These are phyloP conservation scores for Dynastes maya DNA, from an alignment of 2,888 invertebrate genomes.

Conservation along the genomic window DNA sequence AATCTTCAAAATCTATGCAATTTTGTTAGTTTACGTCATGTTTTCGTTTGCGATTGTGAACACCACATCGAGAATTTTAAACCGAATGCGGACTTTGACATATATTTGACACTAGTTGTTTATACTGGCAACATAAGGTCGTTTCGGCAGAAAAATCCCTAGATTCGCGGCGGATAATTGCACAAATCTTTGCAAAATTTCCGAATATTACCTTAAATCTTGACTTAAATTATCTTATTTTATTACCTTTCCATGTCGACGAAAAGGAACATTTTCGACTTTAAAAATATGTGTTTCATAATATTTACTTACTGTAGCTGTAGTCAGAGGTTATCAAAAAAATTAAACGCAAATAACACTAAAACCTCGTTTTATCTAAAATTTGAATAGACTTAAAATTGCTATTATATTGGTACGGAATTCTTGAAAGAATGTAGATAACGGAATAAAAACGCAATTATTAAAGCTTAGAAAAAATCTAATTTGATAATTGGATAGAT, in stretches of 20 bases:
- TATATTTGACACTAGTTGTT: slow-evolving; percentile 40
- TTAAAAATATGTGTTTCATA: neutral
- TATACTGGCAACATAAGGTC: slow-evolving; percentile 13
- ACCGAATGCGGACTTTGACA: slow-evolving; percentile 50
- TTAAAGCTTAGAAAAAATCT: no score
- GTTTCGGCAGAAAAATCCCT: neutral
- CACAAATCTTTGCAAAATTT: no score
- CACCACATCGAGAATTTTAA: slow-evolving; percentile 46
- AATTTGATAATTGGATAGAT: no score
- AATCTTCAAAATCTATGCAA: slow-evolving; percentile 6
- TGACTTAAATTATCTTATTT: no score
- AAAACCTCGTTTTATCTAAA: no score
- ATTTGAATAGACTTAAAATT: no score
- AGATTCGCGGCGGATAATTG: neutral
- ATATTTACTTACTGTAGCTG: neutral
- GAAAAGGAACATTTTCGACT: no score
- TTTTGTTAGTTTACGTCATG: slow-evolving; percentile 43
- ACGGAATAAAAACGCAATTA: no score
- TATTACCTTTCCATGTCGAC: no score
- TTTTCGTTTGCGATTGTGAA: neutral
- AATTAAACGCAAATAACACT: neutral
- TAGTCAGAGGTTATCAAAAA: neutral
- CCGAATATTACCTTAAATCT: no score
- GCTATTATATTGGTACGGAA: no score
- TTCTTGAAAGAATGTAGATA: no score